phyloP scores from a whole-genome alignment of 2,888 invertebrate species.

The Eumacrocentrus americanus region DNA sequence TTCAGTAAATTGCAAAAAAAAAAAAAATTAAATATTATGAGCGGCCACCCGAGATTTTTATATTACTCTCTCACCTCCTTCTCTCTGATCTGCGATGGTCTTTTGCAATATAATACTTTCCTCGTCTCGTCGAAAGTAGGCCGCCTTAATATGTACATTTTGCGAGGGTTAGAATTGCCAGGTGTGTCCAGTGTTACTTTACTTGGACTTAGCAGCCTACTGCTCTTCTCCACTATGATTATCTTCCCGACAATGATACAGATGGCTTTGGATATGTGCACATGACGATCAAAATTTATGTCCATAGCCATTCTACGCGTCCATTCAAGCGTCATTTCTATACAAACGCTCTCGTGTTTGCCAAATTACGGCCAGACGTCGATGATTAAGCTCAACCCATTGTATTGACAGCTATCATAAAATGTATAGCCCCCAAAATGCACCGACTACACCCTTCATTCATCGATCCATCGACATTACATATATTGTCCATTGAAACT shows the following conservation, averaged over 20 bases:
- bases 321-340: slow-evolving; percentile 37
- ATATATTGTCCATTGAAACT: no score
- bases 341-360: slow-evolving; percentile 34
- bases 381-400: slow-evolving; percentile 37
- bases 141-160: no score
- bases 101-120: no score
- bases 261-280: slow-evolving; percentile 28
- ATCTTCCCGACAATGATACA: slow-evolving; percentile 35
- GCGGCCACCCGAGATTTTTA: no score
- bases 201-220: no score
- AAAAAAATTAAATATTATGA: neutral
- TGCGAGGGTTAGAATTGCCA: no score
- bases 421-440: neutral
- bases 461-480: neutral
- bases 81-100: no score
- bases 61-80: no score
- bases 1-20: neutral
- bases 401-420: slow-evolving; percentile 23
- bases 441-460: neutral
- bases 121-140: no score
- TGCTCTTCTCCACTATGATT: slow-evolving; percentile 17
- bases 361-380: slow-evolving; percentile 40
- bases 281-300: slow-evolving; percentile 25
- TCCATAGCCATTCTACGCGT: slow-evolving; percentile 13
- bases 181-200: no score